phyloP scores from a whole-genome alignment of 2,888 invertebrate species.

The Hydrotaea diabolus region DNA sequence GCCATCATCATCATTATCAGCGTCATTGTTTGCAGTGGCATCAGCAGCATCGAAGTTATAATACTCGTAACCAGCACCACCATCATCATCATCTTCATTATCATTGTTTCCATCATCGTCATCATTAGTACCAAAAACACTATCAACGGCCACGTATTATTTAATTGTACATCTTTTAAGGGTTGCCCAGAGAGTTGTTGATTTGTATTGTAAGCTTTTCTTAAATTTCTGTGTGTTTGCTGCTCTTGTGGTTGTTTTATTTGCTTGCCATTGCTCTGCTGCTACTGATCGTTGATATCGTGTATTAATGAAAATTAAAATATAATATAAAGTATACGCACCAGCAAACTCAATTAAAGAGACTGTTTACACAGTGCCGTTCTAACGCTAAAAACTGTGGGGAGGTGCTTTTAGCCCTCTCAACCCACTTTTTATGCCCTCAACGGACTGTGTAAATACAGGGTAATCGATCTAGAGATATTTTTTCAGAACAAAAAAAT shows the following conservation, averaged over 20 bases:
- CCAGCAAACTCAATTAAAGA: constrained; percentile 52
- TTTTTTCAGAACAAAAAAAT: no score
- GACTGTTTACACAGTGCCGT: neutral
- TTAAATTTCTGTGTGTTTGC: constrained; percentile 17
- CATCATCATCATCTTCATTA: neutral
- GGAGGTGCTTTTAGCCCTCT: no score
- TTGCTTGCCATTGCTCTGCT: constrained; percentile 33
- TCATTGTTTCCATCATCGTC: neutral
- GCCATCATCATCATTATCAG: constrained; percentile 46
- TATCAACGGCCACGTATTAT: constrained; percentile 42
- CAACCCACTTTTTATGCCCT: no score
- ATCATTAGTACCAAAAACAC: neutral
- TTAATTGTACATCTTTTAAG: constrained; percentile 58
- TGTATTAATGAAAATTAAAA: constrained; percentile 38
- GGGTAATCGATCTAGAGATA: no score
- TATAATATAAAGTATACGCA: constrained; percentile 70
- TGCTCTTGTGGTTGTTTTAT: constrained; percentile 45
- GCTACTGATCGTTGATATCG: constrained; percentile 42
- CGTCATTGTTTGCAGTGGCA: neutral
- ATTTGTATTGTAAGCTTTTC: constrained; percentile 2
- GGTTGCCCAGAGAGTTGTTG: constrained; percentile 71
- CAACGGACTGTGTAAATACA: no score
- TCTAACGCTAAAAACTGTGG: neutral
- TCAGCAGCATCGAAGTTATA: neutral
- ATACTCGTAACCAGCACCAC: constrained; percentile 26